A percentile compares a stretch with the other conserved stretches of the same genome.
phyloP scores from a whole-genome alignment of 1,140 invertebrate genomes.

The Apis florea region DNA sequence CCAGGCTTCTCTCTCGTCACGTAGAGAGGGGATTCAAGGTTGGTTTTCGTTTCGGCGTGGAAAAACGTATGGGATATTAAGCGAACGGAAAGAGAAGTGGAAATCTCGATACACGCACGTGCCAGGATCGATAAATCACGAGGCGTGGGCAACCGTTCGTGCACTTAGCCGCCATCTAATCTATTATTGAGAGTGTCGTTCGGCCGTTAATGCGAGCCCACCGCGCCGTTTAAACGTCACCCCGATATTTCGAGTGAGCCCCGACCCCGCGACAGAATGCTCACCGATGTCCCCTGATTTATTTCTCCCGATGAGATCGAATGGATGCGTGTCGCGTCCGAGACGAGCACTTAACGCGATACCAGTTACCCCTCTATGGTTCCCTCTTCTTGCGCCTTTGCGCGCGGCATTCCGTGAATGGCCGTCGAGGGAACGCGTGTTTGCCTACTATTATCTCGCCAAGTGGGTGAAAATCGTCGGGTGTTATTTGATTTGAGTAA shows the following conservation, averaged over 20 bases:
- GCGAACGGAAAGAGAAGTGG: slow-evolving; percentile 55
- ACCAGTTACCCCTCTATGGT: slow-evolving; percentile 21
- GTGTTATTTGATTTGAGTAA: slow-evolving; percentile 5
- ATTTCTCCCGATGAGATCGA: slow-evolving; percentile 66
- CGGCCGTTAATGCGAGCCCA: slow-evolving; percentile 55
- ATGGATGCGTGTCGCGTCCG: slow-evolving; percentile 37
- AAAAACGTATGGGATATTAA: slow-evolving; percentile 26
- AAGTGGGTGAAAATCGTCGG: slow-evolving; percentile 1
- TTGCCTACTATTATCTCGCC: neutral
- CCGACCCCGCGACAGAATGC: slow-evolving; percentile 24
- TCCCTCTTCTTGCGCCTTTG: neutral
- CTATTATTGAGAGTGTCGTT: slow-evolving; percentile 76
- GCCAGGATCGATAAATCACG: slow-evolving; percentile 71
- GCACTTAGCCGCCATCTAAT: slow-evolving; percentile 75
- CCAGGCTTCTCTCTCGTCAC: slow-evolving; percentile 15
- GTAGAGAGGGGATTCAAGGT: neutral
- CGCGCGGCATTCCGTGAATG: slow-evolving; percentile 6
- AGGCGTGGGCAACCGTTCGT: slow-evolving; percentile 47
- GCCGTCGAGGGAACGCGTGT: neutral
- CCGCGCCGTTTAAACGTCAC: slow-evolving; percentile 56
- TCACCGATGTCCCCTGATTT: slow-evolving; percentile 60
- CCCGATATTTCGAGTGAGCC: slow-evolving; percentile 61
- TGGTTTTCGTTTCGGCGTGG: neutral
- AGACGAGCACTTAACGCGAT: slow-evolving; percentile 43
- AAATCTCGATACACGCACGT: slow-evolving; percentile 71